Percentiles rank a stretch among this genome's conserved stretches.
Evolutionary conservation across 2,113 vertebrate species (phyloP).

Genomic region (Ailurus styani): DNA sequence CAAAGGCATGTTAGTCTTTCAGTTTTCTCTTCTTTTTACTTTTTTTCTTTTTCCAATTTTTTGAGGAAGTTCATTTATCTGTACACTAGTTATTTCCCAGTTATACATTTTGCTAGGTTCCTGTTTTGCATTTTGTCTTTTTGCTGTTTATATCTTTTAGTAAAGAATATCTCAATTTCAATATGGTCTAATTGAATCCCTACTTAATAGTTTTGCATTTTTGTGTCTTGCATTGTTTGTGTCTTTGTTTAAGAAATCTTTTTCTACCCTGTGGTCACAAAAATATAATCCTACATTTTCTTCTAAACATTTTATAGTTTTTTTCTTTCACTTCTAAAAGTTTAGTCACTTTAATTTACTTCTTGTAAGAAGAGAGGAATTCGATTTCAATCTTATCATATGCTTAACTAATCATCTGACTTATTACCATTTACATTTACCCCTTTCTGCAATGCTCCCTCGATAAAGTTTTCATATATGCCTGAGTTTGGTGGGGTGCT

Average conservation of each 20-base stretch:
- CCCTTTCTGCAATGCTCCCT: neutral
- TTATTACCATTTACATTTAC: neutral
- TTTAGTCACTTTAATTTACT: neutral
- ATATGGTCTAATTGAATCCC: neutral
- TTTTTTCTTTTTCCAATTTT: neutral
- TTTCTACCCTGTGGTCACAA: neutral
- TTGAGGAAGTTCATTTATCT: neutral
- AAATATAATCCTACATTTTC: neutral
- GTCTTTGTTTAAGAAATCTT: neutral
- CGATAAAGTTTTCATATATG: neutral
- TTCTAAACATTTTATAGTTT: neutral
- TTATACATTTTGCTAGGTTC: neutral
- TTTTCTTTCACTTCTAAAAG: neutral
- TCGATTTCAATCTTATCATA: neutral
- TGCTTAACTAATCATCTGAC: neutral
- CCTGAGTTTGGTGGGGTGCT: neutral
- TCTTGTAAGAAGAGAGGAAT: neutral
- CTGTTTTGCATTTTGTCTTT: neutral
- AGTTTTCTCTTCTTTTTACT: neutral
- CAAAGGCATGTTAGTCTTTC: neutral
- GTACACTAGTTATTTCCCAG: neutral
- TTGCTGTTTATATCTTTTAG: neutral
- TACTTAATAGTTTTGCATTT: neutral
- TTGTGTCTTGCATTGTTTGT: neutral
- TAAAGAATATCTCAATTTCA: slow-evolving; percentile 10